Conservation (phyloP, 2,888 invertebrate genomes). For the Linnaemya tessellans region DNA sequence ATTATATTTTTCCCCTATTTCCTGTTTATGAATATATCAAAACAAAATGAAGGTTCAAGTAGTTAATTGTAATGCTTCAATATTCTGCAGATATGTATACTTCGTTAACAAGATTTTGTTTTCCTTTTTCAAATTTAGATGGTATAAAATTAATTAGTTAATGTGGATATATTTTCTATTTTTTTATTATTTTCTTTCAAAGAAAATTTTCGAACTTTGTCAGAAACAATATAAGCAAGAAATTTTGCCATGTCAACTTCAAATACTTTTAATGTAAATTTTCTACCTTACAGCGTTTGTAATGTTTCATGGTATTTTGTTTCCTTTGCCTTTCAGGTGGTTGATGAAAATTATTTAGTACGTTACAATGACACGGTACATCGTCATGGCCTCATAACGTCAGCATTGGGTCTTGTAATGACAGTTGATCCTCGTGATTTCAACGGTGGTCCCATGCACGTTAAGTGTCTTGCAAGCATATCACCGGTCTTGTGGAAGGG, state of each 20-base stretch:
- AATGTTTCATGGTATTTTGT: conserved; percentile 11
- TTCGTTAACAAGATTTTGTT: background rate
- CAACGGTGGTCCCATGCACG: conserved; percentile 85
- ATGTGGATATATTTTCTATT: background rate
- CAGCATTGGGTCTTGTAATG: conserved; percentile 85
- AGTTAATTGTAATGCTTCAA: background rate
- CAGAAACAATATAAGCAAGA: background rate
- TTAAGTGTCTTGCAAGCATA: conserved; percentile 86
- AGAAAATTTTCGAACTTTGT: background rate
- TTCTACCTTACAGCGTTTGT: background rate
- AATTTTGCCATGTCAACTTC: background rate
- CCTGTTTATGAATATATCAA: background rate
- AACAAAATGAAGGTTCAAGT: background rate
- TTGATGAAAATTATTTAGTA: conserved; percentile 84
- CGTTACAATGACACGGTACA: conserved; percentile 85
- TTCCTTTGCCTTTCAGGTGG: conserved; percentile 82
- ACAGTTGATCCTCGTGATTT: conserved; percentile 85
- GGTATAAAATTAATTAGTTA: conserved; percentile 4
- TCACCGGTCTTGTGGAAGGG: conserved; percentile 86
- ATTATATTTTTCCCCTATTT: background rate
- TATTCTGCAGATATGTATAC: background rate
- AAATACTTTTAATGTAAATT: background rate
- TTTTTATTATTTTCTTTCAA: background rate
- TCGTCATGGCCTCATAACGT: conserved; percentile 85
- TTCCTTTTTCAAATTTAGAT: background rate